phyloP scores from a whole-genome alignment of 2,888 invertebrate genomes.

The Limnephilus auricula region DNA sequence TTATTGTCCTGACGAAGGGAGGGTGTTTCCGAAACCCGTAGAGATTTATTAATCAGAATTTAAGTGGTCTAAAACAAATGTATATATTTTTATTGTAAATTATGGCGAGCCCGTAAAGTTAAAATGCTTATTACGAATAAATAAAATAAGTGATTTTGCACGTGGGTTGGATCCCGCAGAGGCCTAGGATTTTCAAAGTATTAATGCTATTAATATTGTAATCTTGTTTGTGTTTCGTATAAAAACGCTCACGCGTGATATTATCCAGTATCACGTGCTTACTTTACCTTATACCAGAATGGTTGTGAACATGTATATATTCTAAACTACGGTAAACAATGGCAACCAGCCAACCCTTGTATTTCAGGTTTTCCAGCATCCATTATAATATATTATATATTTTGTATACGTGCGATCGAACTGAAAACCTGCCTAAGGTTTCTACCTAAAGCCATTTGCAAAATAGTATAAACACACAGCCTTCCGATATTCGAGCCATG shows the following conservation, averaged over 20 bases:
- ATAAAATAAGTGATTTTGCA: neutral
- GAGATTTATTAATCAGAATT: too few species aligned
- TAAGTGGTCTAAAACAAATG: too few species aligned
- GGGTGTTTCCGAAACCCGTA: too few species aligned
- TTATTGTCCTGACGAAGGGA: too few species aligned
- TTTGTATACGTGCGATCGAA: neutral
- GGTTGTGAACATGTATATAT: neutral
- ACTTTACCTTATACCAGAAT: neutral
- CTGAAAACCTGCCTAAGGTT: neutral
- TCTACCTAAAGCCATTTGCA: neutral
- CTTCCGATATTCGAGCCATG: neutral
- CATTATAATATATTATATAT: neutral
- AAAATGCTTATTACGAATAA: too few species aligned
- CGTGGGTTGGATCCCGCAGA: neutral
- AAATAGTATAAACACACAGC: neutral
- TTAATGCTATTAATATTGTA: neutral
- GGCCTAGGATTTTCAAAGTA: neutral
- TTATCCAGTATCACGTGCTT: neutral
- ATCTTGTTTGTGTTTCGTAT: neutral
- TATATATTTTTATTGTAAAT: too few species aligned
- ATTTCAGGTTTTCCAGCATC: neutral
- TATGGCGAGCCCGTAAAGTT: too few species aligned
- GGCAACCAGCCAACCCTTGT: neutral
- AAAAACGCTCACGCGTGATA: neutral
- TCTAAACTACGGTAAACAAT: neutral